phyloP scores from a whole-genome alignment of 2,797 vertebrate genomes.

The Halcyon smyrnensis region DNA sequence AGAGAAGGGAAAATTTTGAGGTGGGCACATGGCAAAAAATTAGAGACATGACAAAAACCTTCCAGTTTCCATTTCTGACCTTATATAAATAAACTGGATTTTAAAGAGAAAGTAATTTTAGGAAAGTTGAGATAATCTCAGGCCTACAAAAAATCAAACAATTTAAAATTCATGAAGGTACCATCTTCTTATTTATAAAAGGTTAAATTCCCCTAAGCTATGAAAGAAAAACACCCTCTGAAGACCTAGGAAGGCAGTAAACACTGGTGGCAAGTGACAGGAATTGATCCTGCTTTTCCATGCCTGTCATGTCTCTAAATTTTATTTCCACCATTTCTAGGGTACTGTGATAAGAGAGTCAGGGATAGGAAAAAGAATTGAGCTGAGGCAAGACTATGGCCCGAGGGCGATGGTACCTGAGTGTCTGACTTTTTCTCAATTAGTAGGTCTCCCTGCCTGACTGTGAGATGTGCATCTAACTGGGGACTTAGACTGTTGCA shows the following conservation, averaged over 20 bases:
- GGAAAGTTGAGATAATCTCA: conserved; percentile 13
- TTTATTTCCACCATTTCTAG: conserved; percentile 88
- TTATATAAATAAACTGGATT: neutral
- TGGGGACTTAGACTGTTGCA: conserved; percentile 82
- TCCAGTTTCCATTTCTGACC: neutral
- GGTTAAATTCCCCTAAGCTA: conserved; percentile 85
- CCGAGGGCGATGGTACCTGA: conserved; percentile 89
- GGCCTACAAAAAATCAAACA: conserved; percentile 69
- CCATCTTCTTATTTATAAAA: conserved; percentile 82
- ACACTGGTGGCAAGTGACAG: conserved; percentile 86
- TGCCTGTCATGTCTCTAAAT: conserved; percentile 89
- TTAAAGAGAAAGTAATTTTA: neutral
- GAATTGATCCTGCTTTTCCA: conserved; percentile 86
- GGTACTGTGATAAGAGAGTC: conserved; percentile 63
- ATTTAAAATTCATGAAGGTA: conserved; percentile 83
- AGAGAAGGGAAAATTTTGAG: neutral
- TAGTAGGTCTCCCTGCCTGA: conserved; percentile 86
- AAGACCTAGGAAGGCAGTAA: conserved; percentile 81
- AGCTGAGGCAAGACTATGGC: conserved; percentile 83
- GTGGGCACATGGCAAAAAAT: neutral
- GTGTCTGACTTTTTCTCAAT: conserved; percentile 95
- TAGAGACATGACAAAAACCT: neutral
- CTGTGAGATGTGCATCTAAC: conserved; percentile 83
- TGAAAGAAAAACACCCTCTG: conserved; percentile 79
- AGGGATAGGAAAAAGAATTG: conserved; percentile 64